These are phyloP conservation scores for Squalus acanthias DNA, from an alignment of 2,797 vertebrate species.

Conservation along the genomic window DNA sequence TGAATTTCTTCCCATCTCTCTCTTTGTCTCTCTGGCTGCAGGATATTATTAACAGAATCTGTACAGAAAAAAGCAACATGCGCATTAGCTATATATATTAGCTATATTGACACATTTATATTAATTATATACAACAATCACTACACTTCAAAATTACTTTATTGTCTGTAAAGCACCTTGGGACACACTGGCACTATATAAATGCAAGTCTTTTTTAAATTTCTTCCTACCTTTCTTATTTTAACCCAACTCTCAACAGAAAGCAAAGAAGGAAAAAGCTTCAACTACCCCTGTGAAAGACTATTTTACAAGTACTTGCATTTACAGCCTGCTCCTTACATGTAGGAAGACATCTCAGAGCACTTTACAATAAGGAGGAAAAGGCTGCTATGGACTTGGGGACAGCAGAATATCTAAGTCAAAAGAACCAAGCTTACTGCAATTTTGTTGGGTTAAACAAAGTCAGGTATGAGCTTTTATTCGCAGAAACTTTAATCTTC, in stretches of 20 bases:
- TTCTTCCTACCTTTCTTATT: background rate
- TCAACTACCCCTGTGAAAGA: background rate
- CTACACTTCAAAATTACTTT: background rate
- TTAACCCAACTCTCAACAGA: background rate
- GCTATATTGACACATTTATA: background rate
- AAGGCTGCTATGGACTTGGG: background rate
- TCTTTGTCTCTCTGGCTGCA: slow-evolving; percentile 62
- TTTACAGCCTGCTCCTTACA: background rate
- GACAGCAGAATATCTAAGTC: background rate
- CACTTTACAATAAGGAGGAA: background rate
- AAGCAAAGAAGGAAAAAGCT: background rate
- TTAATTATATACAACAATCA: background rate
- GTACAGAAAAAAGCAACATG: slow-evolving; percentile 40
- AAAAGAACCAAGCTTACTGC: background rate
- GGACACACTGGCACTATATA: background rate
- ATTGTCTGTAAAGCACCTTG: background rate
- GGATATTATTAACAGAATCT: slow-evolving; percentile 63
- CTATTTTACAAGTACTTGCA: background rate
- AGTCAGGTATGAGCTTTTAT: background rate
- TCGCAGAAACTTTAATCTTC: background rate
- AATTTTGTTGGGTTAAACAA: background rate
- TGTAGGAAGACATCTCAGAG: background rate
- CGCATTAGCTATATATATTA: background rate
- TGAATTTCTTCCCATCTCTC: slow-evolving; percentile 69
- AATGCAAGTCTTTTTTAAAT: background rate